Conservation (phyloP, 2,888 invertebrate genomes). For the Hydriomena furcata region DNA sequence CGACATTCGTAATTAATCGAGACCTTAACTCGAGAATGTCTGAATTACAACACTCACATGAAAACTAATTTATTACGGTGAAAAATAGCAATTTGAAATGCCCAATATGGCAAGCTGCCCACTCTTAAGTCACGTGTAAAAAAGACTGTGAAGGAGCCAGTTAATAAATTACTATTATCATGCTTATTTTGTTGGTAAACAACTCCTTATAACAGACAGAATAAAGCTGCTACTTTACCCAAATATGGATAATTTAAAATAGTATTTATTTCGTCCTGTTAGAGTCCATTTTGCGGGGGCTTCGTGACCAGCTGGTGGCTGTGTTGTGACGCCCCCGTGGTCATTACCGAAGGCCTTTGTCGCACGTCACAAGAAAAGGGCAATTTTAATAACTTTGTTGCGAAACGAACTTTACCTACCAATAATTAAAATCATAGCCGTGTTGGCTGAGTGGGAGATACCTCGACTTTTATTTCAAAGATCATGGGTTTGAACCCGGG, state of each 20-base stretch:
- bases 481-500: too few species aligned
- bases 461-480: too few species aligned
- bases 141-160: constrained; percentile 15
- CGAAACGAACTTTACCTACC: constrained; percentile 7
- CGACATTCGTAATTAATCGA: constrained; percentile 9
- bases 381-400: constrained; percentile 24
- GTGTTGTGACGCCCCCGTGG: constrained; percentile 24
- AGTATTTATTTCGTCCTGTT: not conserved
- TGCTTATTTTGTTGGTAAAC: constrained; percentile 32
- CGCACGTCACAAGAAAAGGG: constrained; percentile 27
- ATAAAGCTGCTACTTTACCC: constrained; percentile 2
- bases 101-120: constrained; percentile 18
- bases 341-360: constrained; percentile 20
- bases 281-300: constrained; percentile 13
- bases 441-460: too few species aligned
- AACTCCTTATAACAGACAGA: constrained; percentile 29
- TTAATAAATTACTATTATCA: constrained; percentile 23
- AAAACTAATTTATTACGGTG: constrained; percentile 11
- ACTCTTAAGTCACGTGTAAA: constrained; percentile 15
- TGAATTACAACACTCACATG: constrained; percentile 6
- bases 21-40: constrained; percentile 3
- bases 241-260: not conserved
- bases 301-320: constrained; percentile 25
- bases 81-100: constrained; percentile 9
- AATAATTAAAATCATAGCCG: too few species aligned